Evolutionary conservation across 1,140 invertebrate genomes (phyloP).

Genomic region (Drosophila littoralis): DNA sequence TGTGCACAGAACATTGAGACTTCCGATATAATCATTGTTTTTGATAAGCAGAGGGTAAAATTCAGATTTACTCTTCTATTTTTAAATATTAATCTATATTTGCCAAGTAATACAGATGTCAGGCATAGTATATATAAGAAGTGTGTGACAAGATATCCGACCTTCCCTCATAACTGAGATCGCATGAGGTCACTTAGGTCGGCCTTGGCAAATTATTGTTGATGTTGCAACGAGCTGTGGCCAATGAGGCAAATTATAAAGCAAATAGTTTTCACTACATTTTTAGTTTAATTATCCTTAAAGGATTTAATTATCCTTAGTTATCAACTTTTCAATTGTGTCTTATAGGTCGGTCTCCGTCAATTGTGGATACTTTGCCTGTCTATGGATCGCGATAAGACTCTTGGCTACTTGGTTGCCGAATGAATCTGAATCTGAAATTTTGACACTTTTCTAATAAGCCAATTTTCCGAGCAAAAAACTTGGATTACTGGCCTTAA

Average conservation of each 20-base stretch:
- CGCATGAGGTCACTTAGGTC: conserved; percentile 45
- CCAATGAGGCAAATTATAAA: conserved; percentile 47
- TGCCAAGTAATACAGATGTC: too few species aligned
- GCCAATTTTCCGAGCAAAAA: conserved; percentile 30
- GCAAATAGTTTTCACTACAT: conserved; percentile 34
- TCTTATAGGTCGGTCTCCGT: neutral
- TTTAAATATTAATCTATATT: too few species aligned
- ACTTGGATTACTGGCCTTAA: conserved; percentile 27
- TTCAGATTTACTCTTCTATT: too few species aligned
- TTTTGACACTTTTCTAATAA: conserved; percentile 43
- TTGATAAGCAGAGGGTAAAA: too few species aligned
- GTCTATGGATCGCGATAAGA: conserved; percentile 54
- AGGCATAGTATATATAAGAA: too few species aligned
- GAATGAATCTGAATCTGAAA: conserved; percentile 13
- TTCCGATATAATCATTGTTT: too few species aligned
- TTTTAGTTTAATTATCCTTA: neutral
- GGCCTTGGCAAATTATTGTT: neutral
- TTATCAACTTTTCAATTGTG: conserved; percentile 9
- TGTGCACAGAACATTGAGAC: too few species aligned
- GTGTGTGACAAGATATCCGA: too few species aligned
- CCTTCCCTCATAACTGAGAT: too few species aligned
- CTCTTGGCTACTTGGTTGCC: conserved; percentile 23
- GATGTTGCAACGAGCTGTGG: conserved; percentile 46
- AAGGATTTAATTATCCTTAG: neutral
- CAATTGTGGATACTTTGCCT: conserved; percentile 21